Conservation (phyloP, 2,888 invertebrate species). For the Drosophila pseudotalamancana region DNA sequence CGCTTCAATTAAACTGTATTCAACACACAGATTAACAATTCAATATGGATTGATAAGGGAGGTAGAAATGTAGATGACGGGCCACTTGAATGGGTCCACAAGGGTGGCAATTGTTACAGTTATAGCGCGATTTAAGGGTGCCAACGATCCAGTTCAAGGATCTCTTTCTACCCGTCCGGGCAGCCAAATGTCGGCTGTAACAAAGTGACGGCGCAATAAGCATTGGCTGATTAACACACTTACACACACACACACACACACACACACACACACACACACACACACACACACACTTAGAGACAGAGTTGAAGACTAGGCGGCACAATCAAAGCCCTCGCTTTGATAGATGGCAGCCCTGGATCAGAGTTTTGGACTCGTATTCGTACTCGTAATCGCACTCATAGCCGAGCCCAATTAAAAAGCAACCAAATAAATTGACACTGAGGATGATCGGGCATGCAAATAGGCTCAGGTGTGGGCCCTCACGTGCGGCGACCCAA, state of each 20-base stretch:
- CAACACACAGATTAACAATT: slow-evolving; percentile 73
- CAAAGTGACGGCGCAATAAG: slow-evolving; percentile 34
- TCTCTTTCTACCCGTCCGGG: background rate
- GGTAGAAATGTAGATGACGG: slow-evolving; percentile 22
- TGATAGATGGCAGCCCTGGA: background rate
- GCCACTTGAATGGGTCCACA: slow-evolving; percentile 1
- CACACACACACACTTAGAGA: background rate
- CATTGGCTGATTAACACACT: slow-evolving; percentile 33
- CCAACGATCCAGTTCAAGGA: slow-evolving; percentile 23
- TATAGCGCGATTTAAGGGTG: slow-evolving; percentile 17
- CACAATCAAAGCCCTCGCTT: slow-evolving; percentile 6
- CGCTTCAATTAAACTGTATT: slow-evolving; percentile 79
- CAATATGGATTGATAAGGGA: slow-evolving; percentile 28
- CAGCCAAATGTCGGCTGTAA: slow-evolving; percentile 15
- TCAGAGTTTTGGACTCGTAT: background rate
- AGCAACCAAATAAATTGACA: slow-evolving; percentile 49
- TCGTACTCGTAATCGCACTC: background rate
- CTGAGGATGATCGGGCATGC: slow-evolving; percentile 16
- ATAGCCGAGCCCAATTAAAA: slow-evolving; percentile 55
- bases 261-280: too few relatives aligned
- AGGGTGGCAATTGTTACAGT: slow-evolving; percentile 23
- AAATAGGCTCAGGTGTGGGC: slow-evolving; percentile 30
- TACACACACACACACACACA: too few relatives aligned
- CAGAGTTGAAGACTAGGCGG: background rate
- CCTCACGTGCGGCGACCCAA: slow-evolving; percentile 3